Evolutionary conservation across 2,888 invertebrate species (phyloP), one percentile per base, ranked within the genome.

Genomic region (Antheraea assamensis): DNA sequence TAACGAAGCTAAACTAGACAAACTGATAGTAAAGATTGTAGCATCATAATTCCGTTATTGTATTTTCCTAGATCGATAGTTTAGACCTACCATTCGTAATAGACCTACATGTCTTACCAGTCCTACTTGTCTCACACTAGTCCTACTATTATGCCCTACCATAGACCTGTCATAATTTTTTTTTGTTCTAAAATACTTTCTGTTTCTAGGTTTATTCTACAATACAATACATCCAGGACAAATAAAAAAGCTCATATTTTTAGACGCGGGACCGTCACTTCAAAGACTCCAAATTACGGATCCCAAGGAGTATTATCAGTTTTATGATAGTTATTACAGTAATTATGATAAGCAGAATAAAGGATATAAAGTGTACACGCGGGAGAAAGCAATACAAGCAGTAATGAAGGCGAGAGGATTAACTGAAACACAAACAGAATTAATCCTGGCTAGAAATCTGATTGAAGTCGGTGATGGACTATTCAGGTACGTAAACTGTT

Each of bases 361-460:
- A 15, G 78, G 83, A 5, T 76, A 79, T 0, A 82, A 82, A 19
- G 35, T 61, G 0, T 82, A 82, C 52, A 77, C 74, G 0, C 83
- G 82, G 42, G 73, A 75, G 7, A 76, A 78, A 77, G 95, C 95
- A 0, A 61, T 95, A 3, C 79, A 93, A 1, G 92, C 93, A 2
- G 85, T 96, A 0, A 90, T 87, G 82, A 87, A 82, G 72, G 91
- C 88, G 1, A 87, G 96, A 52, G 76, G 80, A 0, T 79, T 96
- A 72, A 92, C 85, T 0, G 82, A 83, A 71, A 83, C 88, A 13
- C 95, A 95, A 17, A 96, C 95, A 0, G 87, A 93, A 73, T 76
- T 92, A 1, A 83, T 96, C 7, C 84, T 96, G 47, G 81, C 90
- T 0, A 90, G 96, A 75, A 93, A 92, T 73, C 83, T 95, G 27